Evolutionary conservation across 2,888 invertebrate genomes (phyloP).

Genomic region (Dryobota labecula): DNA sequence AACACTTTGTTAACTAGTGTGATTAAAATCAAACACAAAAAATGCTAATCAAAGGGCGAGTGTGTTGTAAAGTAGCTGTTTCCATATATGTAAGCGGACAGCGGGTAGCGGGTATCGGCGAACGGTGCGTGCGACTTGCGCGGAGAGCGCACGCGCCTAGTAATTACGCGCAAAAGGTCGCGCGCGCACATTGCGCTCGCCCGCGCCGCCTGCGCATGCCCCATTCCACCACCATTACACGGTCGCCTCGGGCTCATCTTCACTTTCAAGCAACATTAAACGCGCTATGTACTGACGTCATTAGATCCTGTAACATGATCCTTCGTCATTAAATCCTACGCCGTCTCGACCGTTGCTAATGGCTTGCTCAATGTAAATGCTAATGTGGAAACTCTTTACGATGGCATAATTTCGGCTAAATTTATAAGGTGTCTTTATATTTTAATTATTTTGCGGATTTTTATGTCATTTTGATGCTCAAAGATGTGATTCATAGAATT

Average conservation of each 20-base stretch:
- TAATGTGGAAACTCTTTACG: conserved; percentile 2
- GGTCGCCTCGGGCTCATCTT: conserved; percentile 60
- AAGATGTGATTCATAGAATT: not conserved
- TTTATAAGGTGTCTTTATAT: not conserved
- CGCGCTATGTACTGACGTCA: conserved; percentile 41
- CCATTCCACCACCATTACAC: conserved; percentile 63
- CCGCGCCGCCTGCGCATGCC: conserved; percentile 68
- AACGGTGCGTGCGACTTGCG: conserved; percentile 69
- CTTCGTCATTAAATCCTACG: conserved; percentile 34
- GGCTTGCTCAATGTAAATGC: conserved; percentile 22
- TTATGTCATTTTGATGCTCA: not conserved
- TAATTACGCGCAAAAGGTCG: conserved; percentile 89
- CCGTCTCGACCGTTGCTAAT: conserved; percentile 30
- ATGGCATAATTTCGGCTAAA: conserved; percentile 4
- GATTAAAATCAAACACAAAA: conserved; percentile 84
- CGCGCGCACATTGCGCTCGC: conserved; percentile 86
- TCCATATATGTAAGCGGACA: conserved; percentile 80
- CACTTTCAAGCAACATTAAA: conserved; percentile 59
- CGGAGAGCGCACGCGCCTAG: conserved; percentile 84
- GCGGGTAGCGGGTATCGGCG: conserved; percentile 58
- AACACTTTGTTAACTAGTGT: conserved; percentile 72
- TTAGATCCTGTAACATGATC: conserved; percentile 54
- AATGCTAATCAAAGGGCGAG: conserved; percentile 81
- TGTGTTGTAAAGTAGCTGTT: conserved; percentile 80
- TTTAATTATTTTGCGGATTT: not conserved